Evolutionary conservation across 2,113 vertebrate genomes (phyloP).

Genomic region (Elachura formosa): DNA sequence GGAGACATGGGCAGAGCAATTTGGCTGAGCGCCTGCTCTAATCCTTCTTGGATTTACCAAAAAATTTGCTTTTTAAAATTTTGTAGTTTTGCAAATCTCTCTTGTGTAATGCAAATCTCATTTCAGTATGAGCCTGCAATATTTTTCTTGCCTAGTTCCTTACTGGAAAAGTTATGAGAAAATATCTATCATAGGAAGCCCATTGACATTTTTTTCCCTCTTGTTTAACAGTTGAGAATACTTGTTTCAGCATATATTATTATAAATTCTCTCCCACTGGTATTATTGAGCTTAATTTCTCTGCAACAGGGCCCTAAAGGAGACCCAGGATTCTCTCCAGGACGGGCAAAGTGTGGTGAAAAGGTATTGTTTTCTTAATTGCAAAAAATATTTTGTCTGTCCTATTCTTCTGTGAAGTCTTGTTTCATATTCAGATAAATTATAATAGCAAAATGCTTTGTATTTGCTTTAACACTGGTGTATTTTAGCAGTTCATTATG

Average conservation of each 20-base stretch:
- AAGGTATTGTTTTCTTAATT: slow-evolving; percentile 76
- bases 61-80: background rate
- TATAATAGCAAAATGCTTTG: background rate
- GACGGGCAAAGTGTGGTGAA: slow-evolving; percentile 80
- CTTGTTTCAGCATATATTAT: background rate
- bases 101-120: background rate
- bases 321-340: slow-evolving; percentile 90
- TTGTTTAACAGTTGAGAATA: background rate
- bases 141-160: background rate
- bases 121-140: background rate
- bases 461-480: background rate
- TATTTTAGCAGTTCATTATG: background rate
- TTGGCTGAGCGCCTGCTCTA: background rate
- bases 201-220: background rate
- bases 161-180: background rate
- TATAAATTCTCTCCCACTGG: background rate
- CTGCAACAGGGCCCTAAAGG: slow-evolving; percentile 86
- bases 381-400: background rate
- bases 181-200: background rate
- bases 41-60: background rate
- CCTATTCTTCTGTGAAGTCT: background rate
- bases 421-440: background rate
- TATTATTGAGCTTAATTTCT: background rate
- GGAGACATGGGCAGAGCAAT: background rate
- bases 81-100: background rate